These are phyloP conservation scores for Erpobdella octoculata DNA, from an alignment of 2,888 invertebrate genomes.

Conservation along the genomic window DNA sequence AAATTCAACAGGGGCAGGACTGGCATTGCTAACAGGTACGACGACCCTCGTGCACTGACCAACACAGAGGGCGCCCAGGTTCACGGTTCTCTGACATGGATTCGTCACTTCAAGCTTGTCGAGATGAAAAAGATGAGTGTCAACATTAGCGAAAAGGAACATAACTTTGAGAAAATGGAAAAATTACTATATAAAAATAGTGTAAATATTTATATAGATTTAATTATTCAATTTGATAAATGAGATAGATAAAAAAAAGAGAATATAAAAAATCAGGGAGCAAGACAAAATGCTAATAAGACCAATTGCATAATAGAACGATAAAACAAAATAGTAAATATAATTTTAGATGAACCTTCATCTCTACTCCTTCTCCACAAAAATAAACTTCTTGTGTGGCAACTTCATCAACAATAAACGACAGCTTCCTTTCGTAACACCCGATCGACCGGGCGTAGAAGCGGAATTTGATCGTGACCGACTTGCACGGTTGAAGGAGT, in stretches of 20 bases:
- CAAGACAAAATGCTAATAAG: too few species aligned
- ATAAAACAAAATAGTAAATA: too few species aligned
- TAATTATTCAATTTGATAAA: too few species aligned
- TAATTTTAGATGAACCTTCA: slow-evolving; percentile 11
- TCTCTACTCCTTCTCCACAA: background rate
- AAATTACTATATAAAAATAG: too few species aligned
- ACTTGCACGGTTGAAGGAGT: background rate
- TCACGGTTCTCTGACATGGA: slow-evolving; percentile 47
- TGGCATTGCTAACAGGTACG: slow-evolving; percentile 50
- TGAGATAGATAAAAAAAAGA: too few species aligned
- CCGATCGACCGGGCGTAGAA: background rate
- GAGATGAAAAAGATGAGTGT: too few species aligned
- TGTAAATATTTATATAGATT: too few species aligned
- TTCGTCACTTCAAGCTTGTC: slow-evolving; percentile 51
- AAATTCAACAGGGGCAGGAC: slow-evolving; percentile 49
- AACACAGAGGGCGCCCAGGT: slow-evolving; percentile 48
- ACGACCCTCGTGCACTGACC: slow-evolving; percentile 44
- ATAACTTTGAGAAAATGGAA: too few species aligned
- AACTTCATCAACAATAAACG: slow-evolving; percentile 11
- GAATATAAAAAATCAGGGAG: too few species aligned
- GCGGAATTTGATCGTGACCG: background rate
- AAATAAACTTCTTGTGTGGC: background rate
- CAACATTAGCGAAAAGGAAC: too few species aligned
- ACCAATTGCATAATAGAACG: too few species aligned
- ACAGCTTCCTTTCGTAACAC: background rate